Evolutionary conservation across 2,888 invertebrate genomes (phyloP), one percentile per base, ranked within the genome.

Genomic region (Drosophila algonquin): DNA sequence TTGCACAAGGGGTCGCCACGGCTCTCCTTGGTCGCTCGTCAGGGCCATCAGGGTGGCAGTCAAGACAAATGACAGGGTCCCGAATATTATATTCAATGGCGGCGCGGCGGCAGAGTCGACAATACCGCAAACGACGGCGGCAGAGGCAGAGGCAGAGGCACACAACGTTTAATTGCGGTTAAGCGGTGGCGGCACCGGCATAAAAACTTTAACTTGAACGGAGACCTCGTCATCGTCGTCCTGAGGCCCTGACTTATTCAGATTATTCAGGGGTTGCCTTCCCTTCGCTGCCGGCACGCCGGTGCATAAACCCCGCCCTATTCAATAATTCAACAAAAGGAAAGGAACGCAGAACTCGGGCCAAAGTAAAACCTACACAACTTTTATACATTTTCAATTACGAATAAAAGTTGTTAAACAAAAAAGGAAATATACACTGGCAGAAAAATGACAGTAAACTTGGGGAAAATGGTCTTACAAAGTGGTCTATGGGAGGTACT

Each of bases 381-480:
- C 63, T 85, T 84, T 84, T 79, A 75, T 82, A 80, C 77, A 82
- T 82, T 87, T 85, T 87, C 81, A 82, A 87, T 87, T 87, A 81
- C 53, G 50, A 35, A 58, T 68, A 70, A 64, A 82, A 73, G 65
- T 86, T 77, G 54, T 75, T 76, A 63, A 75, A 67, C 45, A 61
- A 65, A 52, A 55, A 45, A 44, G n/a, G n/a, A n/a, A n/a, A 46
- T 4, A 24, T 63, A 58, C 59, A 63, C 44, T 58, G 2, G 27
- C 32, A 32, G 9, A 52, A 6, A 52, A 52, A 32, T 16, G 14
- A 48, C 48, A 48, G 24, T 35, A 58, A 7, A 35, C n/a, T 50
- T 2, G 7, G 7, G 2, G 10, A 32, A 10, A 32, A 12, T 1
- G 3, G 12, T 1, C 3, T 32, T 32, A 1, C 21, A 21, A 3